These are phyloP conservation scores for Tarsius wallacei DNA, from an alignment of 2,797 vertebrate species.

Conservation along the genomic window DNA sequence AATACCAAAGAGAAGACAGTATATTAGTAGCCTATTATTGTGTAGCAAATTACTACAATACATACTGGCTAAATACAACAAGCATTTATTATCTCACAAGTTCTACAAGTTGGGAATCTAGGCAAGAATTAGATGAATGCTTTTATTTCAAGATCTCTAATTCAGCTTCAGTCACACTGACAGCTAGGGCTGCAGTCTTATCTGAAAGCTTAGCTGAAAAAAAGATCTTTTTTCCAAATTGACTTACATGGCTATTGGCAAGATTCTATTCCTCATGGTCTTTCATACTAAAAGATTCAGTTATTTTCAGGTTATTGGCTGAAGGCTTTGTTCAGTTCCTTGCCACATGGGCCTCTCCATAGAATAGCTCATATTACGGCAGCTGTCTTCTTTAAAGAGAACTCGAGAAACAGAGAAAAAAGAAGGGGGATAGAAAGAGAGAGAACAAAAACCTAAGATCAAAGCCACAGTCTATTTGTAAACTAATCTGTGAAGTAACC, in stretches of 20 bases:
- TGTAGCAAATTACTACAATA: neutral
- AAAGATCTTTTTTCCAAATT: neutral
- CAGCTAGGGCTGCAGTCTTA: neutral
- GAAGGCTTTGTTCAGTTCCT: neutral
- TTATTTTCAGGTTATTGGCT: neutral
- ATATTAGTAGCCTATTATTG: neutral
- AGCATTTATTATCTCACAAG: neutral
- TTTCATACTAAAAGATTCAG: conserved; percentile 2
- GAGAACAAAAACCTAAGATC: neutral
- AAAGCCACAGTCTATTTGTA: neutral
- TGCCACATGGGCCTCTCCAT: neutral
- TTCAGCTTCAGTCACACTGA: conserved; percentile 32
- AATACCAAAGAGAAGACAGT: neutral
- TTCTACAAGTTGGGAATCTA: neutral
- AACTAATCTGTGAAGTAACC: neutral
- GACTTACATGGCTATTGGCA: neutral
- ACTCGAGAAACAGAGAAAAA: neutral
- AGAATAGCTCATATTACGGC: neutral
- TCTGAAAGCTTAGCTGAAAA: neutral
- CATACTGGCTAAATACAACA: neutral
- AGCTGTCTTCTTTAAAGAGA: neutral
- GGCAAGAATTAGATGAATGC: neutral
- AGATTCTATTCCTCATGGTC: neutral
- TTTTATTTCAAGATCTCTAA: neutral
- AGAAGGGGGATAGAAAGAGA: neutral